phyloP scores from a whole-genome alignment of 1,140 invertebrate species.

The Leptinotarsa defecta region DNA sequence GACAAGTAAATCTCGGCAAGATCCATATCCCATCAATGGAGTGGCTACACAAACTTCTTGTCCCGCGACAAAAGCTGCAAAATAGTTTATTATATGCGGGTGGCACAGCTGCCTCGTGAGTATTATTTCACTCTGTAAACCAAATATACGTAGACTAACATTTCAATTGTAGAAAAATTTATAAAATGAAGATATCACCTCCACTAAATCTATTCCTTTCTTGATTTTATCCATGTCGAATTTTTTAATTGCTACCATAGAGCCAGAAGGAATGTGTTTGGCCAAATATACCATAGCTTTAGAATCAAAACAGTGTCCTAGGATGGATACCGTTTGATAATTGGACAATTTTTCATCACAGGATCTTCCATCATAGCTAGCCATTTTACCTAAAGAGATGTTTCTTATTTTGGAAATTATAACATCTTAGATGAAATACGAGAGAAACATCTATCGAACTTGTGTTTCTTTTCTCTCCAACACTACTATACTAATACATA shows the following conservation, averaged over 20 bases:
- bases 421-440: too few species aligned
- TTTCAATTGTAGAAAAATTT: background rate
- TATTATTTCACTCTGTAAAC: slow-evolving; percentile 72
- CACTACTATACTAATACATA: too few species aligned
- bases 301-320: slow-evolving; percentile 71
- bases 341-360: slow-evolving; percentile 48
- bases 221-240: slow-evolving; percentile 74
- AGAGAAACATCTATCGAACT: too few species aligned
- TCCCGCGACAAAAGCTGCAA: slow-evolving; percentile 74
- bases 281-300: slow-evolving; percentile 71
- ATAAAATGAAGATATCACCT: slow-evolving; percentile 56
- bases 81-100: slow-evolving; percentile 74
- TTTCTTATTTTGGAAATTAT: too few species aligned
- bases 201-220: slow-evolving; percentile 69
- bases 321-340: slow-evolving; percentile 65
- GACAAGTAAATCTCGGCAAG: slow-evolving; percentile 77
- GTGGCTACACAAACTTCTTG: slow-evolving; percentile 78
- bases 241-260: slow-evolving; percentile 74
- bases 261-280: slow-evolving; percentile 68
- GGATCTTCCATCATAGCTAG: slow-evolving; percentile 43
- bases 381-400: slow-evolving; percentile 30
- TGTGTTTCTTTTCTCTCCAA: too few species aligned
- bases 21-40: slow-evolving; percentile 81
- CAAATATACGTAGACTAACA: background rate
- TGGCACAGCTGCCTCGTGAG: slow-evolving; percentile 77